Evolutionary conservation across 2,797 vertebrate species (phyloP).

Genomic region (Ptychobarbus kaznakovi): DNA sequence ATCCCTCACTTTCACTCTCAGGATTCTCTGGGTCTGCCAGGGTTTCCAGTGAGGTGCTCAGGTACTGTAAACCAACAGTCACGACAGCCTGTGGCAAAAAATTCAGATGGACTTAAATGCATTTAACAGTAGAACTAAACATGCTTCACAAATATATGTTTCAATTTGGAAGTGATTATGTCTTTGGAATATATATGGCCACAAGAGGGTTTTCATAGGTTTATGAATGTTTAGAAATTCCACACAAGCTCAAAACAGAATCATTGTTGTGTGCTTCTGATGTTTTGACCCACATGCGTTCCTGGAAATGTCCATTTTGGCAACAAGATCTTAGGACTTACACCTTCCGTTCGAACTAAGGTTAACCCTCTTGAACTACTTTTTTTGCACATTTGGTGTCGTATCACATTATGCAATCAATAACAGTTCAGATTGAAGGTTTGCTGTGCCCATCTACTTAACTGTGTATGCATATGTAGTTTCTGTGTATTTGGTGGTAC

Average conservation of each 20-base stretch:
- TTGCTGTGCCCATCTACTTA: background rate
- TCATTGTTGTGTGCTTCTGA: constrained; percentile 18
- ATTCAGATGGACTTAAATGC: too few relatives aligned
- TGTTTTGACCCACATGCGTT: constrained; percentile 68
- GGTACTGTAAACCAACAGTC: constrained; percentile 87
- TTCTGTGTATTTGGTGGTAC: background rate
- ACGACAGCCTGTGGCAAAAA: constrained; percentile 74
- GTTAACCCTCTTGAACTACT: constrained; percentile 67
- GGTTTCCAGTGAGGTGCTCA: constrained; percentile 87
- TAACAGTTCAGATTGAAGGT: constrained; percentile 3
- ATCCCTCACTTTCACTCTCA: constrained; percentile 91
- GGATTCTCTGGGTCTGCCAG: constrained; percentile 89
- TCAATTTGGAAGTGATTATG: background rate
- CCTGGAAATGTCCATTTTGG: constrained; percentile 62
- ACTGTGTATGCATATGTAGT: background rate
- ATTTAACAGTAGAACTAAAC: background rate
- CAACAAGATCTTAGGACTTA: constrained; percentile 26
- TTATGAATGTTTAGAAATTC: background rate
- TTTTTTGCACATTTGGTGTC: constrained; percentile 63
- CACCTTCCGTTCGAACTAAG: constrained; percentile 54
- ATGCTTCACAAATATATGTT: background rate
- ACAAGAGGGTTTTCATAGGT: background rate
- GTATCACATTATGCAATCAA: constrained; percentile 39
- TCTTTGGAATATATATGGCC: background rate
- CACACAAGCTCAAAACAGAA: background rate